Base-by-base conservation (phyloP, 2,888 invertebrate genomes). In the Zeuzera pyrina region DNA sequence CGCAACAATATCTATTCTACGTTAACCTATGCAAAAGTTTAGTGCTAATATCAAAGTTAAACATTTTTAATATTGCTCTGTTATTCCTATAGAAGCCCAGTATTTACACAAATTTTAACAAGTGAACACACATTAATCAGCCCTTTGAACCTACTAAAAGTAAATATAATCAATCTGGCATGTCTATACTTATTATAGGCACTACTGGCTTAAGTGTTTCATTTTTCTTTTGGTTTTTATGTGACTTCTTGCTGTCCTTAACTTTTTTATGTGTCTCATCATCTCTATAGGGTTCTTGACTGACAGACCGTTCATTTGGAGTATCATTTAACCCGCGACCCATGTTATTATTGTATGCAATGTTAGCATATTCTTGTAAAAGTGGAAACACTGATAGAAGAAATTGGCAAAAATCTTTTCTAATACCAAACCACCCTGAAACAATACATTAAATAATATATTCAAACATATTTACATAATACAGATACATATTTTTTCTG, bases 341-440 rank as follows among this genome's bases (percentile, higher is more conserved):
- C 23, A 61, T 58, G 47, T 88, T 91, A 46, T 88, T 90, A 68
- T 89, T 91, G 72, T 98, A 98, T 3, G 97, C 95, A 49, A 99
- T 97, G 74, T 99, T 99, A 12, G 97, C 98, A 70, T 99, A 99
- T 64, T 98, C 97, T 85, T 98, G 97, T 26, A 99, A 86, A 41
- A 97, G 86, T 1, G 98, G 98, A 77, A 97, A 97, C 8, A 93
- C 89, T 32, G 95, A 94, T 16, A 99, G 84, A n/a, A 99, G 86
- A 72, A 97, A 98, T 54, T 95, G 94, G 66, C 97, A 98, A 69
- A 99, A 97, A 64, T 97, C 98, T 85, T 97, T 97, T 30, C 98
- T 88, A 51, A 99, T 94, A 31, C 98, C 99, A 74, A 98, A 99
- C 98, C 98, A 98, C 97, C 97, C 95, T 96, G 74, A 35, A 86